phyloP scores from a whole-genome alignment of 2,797 vertebrate genomes.

The Streptopelia turtur region DNA sequence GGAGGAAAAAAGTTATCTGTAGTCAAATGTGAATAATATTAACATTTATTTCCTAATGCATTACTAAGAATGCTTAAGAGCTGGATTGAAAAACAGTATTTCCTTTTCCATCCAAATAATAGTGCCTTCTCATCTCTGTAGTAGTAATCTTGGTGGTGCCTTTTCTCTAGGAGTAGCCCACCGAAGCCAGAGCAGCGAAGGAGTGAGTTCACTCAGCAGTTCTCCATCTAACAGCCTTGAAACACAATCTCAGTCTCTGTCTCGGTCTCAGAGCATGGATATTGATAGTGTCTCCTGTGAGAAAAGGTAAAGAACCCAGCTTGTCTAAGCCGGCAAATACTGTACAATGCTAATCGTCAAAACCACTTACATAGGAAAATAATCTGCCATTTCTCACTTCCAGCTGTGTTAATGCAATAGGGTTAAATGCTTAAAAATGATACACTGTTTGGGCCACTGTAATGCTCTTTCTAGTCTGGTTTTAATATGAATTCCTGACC shows the following conservation, averaged over 20 bases:
- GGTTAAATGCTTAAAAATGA: background rate
- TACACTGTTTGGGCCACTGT: background rate
- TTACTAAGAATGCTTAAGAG: background rate
- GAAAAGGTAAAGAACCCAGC: conserved; percentile 88
- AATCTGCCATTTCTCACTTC: background rate
- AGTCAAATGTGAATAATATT: background rate
- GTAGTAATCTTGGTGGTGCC: conserved; percentile 15
- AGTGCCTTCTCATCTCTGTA: background rate
- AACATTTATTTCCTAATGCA: background rate
- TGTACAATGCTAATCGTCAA: background rate
- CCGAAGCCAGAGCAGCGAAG: conserved; percentile 99
- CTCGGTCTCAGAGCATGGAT: conserved; percentile 99
- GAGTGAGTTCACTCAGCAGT: conserved; percentile 98
- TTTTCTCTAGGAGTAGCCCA: conserved; percentile 87
- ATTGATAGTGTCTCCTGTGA: conserved; percentile 98
- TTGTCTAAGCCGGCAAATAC: background rate
- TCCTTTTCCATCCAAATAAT: background rate
- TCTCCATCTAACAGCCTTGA: conserved; percentile 99
- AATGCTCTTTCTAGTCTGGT: background rate
- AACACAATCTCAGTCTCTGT: conserved; percentile 97
- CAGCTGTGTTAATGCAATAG: background rate
- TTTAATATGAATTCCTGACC: background rate
- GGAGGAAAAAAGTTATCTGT: background rate
- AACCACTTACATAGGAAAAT: background rate
- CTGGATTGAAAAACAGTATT: background rate